These are phyloP conservation scores for Marmota flaviventris DNA, from an alignment of 2,113 vertebrate genomes.

Conservation along the genomic window DNA sequence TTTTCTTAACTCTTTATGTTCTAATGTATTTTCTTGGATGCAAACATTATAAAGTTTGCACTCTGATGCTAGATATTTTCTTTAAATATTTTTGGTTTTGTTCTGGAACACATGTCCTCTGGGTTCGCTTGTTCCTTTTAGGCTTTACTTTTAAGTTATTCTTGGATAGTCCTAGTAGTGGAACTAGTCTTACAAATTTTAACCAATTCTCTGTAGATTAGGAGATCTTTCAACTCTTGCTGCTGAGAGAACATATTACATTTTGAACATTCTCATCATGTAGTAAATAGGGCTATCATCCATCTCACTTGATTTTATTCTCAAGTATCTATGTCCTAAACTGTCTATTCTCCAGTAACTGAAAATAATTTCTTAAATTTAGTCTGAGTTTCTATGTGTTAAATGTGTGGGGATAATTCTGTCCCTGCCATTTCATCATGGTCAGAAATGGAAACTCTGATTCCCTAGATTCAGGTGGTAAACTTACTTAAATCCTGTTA, in stretches of 20 bases:
- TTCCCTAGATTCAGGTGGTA: neutral
- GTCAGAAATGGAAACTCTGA: neutral
- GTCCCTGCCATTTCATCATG: neutral
- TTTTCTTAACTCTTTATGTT: neutral
- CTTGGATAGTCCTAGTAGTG: neutral
- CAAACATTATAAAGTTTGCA: neutral
- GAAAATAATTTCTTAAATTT: neutral
- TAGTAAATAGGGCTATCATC: neutral
- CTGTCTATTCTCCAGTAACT: neutral
- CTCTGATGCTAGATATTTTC: neutral
- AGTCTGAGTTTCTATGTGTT: neutral
- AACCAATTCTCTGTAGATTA: neutral
- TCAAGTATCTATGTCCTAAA: neutral
- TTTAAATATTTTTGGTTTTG: neutral
- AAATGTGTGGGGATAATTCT: neutral
- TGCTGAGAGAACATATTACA: neutral
- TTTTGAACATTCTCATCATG: neutral
- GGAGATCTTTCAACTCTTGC: neutral
- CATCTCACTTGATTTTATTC: neutral
- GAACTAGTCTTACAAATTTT: neutral
- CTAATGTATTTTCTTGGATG: neutral
- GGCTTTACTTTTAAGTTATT: neutral
- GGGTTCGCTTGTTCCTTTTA: neutral
- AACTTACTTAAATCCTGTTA: neutral
- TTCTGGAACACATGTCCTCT: neutral